Conservation (phyloP, 2,888 invertebrate genomes). For the Drosophila barbarae region DNA sequence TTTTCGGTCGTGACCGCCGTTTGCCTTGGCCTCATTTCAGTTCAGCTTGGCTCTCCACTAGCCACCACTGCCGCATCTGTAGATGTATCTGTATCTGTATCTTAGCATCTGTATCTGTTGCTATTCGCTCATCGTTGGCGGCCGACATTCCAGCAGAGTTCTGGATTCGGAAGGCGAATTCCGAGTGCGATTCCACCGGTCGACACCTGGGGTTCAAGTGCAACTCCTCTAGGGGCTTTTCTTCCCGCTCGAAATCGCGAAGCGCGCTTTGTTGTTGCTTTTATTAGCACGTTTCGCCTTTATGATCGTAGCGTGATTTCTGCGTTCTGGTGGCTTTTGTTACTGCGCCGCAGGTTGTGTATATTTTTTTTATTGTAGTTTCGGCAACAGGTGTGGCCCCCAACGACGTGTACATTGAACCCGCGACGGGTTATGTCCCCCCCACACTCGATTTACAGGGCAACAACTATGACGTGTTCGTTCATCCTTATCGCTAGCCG, state of each 20-base stretch:
- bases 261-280: conserved; percentile 50
- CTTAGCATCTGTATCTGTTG: conserved; percentile 21
- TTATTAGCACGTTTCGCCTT: conserved; percentile 70
- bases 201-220: conserved; percentile 23
- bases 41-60: conserved; percentile 28
- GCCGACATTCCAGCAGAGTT: conserved; percentile 51
- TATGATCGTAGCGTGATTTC: conserved; percentile 69
- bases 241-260: conserved; percentile 12
- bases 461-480: conserved; percentile 62
- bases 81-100: conserved; percentile 14
- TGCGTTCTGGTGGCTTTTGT: conserved; percentile 41
- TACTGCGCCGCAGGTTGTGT: conserved; percentile 64
- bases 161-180: conserved; percentile 21
- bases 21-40: conserved; percentile 71
- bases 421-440: conserved; percentile 31
- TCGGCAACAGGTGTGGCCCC: conserved; percentile 71
- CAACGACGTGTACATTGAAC: conserved; percentile 64
- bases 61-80: conserved; percentile 18
- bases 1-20: conserved; percentile 40
- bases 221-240: conserved; percentile 28
- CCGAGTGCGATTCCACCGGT: background rate
- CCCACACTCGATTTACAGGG: conserved; percentile 33
- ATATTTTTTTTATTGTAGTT: conserved; percentile 56
- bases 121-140: conserved; percentile 34
- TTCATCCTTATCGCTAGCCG: conserved; percentile 57